Percentiles rank a stretch among this genome's conserved stretches.
Conservation (phyloP, 2,888 invertebrate species). For the Drosophila greeni region DNA sequence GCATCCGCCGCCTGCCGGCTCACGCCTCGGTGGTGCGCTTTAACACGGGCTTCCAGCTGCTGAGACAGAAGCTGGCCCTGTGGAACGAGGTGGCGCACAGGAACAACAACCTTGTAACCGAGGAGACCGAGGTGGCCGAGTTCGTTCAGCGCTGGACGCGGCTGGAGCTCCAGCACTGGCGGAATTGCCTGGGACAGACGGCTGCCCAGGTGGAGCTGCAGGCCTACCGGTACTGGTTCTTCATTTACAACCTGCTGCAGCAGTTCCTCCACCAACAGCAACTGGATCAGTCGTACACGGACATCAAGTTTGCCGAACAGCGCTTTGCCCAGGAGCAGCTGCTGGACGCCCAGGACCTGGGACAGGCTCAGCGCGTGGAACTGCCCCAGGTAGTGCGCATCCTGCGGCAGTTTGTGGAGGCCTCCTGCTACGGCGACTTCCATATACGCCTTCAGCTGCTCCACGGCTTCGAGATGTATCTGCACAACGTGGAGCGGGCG, state of each 20-base stretch:
- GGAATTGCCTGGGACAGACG: slow-evolving; percentile 86
- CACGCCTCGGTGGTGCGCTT: slow-evolving; percentile 92
- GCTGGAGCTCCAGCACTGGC: slow-evolving; percentile 93
- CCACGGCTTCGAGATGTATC: slow-evolving; percentile 89
- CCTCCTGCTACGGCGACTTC: slow-evolving; percentile 91
- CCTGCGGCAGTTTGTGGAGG: slow-evolving; percentile 90
- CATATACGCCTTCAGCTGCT: slow-evolving; percentile 87
- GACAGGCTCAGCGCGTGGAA: slow-evolving; percentile 61
- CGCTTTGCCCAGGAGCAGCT: slow-evolving; percentile 69
- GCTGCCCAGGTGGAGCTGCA: slow-evolving; percentile 83
- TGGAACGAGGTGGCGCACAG: slow-evolving; percentile 96
- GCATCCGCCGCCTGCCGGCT: slow-evolving; percentile 86
- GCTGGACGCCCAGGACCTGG: slow-evolving; percentile 49
- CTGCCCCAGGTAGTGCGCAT: slow-evolving; percentile 79
- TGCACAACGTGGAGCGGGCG: slow-evolving; percentile 80
- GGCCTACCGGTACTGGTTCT: slow-evolving; percentile 94
- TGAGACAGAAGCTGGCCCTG: slow-evolving; percentile 90
- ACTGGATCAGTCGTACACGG: slow-evolving; percentile 60
- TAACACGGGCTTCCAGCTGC: slow-evolving; percentile 92
- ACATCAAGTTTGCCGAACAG: slow-evolving; percentile 68
- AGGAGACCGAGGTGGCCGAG: slow-evolving; percentile 86
- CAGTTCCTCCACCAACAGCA: slow-evolving; percentile 80
- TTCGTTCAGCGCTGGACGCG: slow-evolving; percentile 95
- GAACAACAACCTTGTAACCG: slow-evolving; percentile 88
- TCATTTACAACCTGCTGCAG: slow-evolving; percentile 86